A percentile compares a stretch with the other conserved stretches of the same genome.
Conservation (phyloP, 2,113 vertebrate species). For the Zapornia atra region DNA sequence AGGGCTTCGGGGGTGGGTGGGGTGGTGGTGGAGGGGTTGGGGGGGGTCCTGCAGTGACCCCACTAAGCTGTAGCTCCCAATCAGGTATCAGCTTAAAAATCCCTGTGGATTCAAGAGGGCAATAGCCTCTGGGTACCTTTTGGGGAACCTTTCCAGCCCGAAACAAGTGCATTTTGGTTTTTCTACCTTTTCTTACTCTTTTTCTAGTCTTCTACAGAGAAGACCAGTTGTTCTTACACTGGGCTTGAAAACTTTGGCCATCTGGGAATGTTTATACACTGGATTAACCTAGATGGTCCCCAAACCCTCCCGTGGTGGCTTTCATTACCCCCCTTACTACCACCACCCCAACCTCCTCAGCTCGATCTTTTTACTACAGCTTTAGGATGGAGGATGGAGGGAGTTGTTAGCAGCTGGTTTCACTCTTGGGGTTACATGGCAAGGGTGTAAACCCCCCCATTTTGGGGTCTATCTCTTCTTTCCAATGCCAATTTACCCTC, state of each 20-base stretch:
- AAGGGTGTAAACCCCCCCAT: neutral
- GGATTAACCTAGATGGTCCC: neutral
- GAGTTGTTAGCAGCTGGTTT: slow-evolving; percentile 47
- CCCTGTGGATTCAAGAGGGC: neutral
- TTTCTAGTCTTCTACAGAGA: slow-evolving; percentile 34
- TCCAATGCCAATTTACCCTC: neutral
- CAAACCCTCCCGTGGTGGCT: neutral
- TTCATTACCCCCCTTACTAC: neutral
- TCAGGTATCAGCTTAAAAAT: neutral
- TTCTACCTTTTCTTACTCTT: slow-evolving; percentile 67
- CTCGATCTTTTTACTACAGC: neutral
- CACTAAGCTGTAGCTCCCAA: neutral
- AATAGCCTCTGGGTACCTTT: neutral
- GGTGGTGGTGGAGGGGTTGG: too few relatives aligned
- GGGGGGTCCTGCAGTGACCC: neutral
- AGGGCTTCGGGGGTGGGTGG: neutral
- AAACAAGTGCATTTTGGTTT: slow-evolving; percentile 18
- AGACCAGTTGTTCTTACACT: neutral
- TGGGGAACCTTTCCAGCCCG: slow-evolving; percentile 8
- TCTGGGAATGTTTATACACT: neutral
- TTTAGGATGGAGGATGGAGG: slow-evolving; percentile 5
- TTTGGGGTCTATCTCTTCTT: neutral
- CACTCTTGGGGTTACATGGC: neutral
- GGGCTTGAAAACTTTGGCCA: neutral
- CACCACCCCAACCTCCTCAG: neutral